Conservation (phyloP, 92 coral and sea anemone species). For the Actinernus sp. region DNA sequence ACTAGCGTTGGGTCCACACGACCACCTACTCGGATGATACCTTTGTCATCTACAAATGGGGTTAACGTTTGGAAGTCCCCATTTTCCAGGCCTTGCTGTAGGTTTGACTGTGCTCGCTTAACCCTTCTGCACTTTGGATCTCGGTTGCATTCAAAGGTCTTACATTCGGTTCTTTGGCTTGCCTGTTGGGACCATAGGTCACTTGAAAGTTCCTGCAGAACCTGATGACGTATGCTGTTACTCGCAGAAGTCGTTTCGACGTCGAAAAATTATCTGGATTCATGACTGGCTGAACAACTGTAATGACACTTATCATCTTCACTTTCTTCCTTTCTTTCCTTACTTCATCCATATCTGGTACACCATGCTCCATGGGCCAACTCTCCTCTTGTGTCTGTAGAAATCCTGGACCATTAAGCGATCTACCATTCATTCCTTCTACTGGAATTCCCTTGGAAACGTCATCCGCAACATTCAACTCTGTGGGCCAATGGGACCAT, state of each 20-base stretch:
- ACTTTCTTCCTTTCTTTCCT: slow-evolving; percentile 12
- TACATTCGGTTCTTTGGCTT: too few species aligned
- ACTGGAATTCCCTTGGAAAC: slow-evolving; percentile 46
- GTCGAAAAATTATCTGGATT: slow-evolving; percentile 16
- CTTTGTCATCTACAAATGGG: too few species aligned
- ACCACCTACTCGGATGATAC: too few species aligned
- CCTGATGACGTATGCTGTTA: slow-evolving; percentile 52
- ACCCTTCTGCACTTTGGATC: too few species aligned
- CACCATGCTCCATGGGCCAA: slow-evolving; percentile 36
- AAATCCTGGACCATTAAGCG: slow-evolving; percentile 66
- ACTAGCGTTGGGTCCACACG: too few species aligned
- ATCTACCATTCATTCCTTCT: slow-evolving; percentile 37
- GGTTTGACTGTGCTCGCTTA: too few species aligned
- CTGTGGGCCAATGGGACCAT: slow-evolving; percentile 61
- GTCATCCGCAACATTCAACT: slow-evolving; percentile 69
- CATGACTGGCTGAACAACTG: slow-evolving; percentile 2
- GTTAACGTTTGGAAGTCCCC: too few species aligned
- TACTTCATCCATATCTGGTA: slow-evolving; percentile 21
- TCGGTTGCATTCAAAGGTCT: too few species aligned
- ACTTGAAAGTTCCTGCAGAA: slow-evolving; percentile 18
- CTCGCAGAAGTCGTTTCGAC: slow-evolving; percentile 51
- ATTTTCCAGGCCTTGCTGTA: too few species aligned
- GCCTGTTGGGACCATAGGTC: too few species aligned
- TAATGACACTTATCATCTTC: background rate
- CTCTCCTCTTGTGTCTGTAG: slow-evolving; percentile 34